Evolutionary conservation across 2,113 vertebrate genomes (phyloP).

Genomic region (Tupaia tana): DNA sequence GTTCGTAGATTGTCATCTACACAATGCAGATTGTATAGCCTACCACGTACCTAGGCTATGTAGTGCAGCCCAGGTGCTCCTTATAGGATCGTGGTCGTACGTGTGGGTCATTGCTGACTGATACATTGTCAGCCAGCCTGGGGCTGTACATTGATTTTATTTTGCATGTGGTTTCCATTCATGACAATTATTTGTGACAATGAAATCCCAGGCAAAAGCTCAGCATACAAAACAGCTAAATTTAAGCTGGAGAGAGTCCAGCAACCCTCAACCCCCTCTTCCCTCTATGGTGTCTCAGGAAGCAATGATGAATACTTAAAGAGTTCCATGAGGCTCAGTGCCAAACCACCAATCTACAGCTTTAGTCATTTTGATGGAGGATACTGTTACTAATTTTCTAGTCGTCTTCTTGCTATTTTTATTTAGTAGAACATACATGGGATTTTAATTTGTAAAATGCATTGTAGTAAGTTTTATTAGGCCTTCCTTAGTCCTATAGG

Average conservation of each 20-base stretch:
- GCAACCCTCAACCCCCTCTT: background rate
- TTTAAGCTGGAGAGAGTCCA: background rate
- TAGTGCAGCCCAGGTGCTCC: too few relatives aligned
- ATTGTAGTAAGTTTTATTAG: background rate
- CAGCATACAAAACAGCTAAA: background rate
- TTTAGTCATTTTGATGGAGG: background rate
- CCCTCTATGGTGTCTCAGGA: background rate
- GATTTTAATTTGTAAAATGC: constrained; percentile 25
- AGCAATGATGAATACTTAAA: background rate
- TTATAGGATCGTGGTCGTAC: too few relatives aligned
- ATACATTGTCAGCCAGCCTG: too few relatives aligned
- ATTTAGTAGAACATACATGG: background rate
- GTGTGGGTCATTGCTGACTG: too few relatives aligned
- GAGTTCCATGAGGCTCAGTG: background rate
- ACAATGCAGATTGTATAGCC: too few relatives aligned
- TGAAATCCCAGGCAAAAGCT: background rate
- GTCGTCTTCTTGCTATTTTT: background rate
- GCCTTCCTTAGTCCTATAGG: background rate
- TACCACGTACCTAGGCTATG: too few relatives aligned
- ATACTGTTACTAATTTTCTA: background rate
- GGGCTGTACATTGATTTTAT: background rate
- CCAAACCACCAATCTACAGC: too few relatives aligned
- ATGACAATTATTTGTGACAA: background rate
- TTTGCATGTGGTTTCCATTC: constrained; percentile 16
- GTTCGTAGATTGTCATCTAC: too few relatives aligned